Evolutionary conservation across 1,140 invertebrate species (phyloP), one percentile per base, ranked within the genome.

Genomic region (Neuroterus valhalla): DNA sequence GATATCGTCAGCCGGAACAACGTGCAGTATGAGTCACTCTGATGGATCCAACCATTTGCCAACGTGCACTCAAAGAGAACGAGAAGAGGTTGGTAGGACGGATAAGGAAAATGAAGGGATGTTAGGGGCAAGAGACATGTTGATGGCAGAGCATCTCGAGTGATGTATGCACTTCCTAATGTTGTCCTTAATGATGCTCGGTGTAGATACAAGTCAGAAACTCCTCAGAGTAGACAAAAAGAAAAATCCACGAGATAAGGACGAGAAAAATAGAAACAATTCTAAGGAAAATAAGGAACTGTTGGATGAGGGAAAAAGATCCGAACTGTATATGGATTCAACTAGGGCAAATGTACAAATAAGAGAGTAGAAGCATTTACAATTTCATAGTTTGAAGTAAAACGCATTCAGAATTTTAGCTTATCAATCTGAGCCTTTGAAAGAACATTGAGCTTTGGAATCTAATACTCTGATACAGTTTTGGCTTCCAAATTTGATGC

Each of bases 191-290:
- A 78, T 78, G 77, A 78, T 76, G 70, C 68, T 73, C 68, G 19
- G 31, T 62, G 23, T 12, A 31, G 31, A 62, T 26, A 26, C 26
- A 15, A 62, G 23, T 15, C 23, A 4, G 23, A 12, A 62, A 31
- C 3, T n/a, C 55, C 23, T 62, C 17, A 19, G 66, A 46, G 70
- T 75, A 80, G 78, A 76, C 78, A 78, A 80, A 80, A 78, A 78
- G 78, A 52, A 55, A 80, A 80, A 73, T 67, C 48, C 23, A 17
- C 17, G 15, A 46, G 44, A 66, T 43, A 23, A 68, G 44, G 31
- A 26, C 3, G 3, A 23, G 19, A 2, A 17, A 4, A 52, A 19
- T 3, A 19, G 72, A 67, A 38, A 15, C 62, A n/a, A n/a, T n/a
- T n/a, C 19, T 43, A 8, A 6, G 38, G 42, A 8, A 44, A 50